phyloP scores from a whole-genome alignment of 2,113 vertebrate species.

The Phalacrocorax pelagicus region DNA sequence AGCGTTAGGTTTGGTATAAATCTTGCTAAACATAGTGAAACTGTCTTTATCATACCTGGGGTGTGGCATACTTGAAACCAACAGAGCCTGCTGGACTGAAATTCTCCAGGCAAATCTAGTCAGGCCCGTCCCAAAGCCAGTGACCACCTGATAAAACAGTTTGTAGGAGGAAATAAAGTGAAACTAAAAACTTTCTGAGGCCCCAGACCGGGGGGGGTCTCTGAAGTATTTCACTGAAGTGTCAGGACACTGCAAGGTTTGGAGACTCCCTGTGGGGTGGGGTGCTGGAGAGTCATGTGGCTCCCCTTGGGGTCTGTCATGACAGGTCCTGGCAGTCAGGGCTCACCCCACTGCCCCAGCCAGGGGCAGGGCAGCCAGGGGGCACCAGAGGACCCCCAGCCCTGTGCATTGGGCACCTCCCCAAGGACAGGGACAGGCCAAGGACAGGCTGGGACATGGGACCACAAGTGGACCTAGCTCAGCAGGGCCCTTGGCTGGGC shows the following conservation, averaged over 20 bases:
- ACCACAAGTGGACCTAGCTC: rapidly evolving
- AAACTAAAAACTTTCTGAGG: neutral
- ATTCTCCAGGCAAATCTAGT: neutral
- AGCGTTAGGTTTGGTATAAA: neutral
- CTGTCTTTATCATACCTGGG: neutral
- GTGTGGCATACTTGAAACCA: neutral
- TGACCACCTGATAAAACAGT: neutral
- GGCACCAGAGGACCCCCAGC: neutral
- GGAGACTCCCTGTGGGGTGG: neutral
- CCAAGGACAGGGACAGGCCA: rapidly evolving
- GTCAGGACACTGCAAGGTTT: neutral
- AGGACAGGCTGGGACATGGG: neutral
- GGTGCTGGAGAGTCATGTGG: neutral
- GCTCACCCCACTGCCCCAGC: rapidly evolving
- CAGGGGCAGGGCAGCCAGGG: neutral
- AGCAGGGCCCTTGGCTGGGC: rapidly evolving
- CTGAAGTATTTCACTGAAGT: neutral
- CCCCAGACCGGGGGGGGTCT: rapidly evolving
- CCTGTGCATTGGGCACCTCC: rapidly evolving
- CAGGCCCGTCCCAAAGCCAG: neutral
- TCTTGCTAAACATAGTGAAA: neutral
- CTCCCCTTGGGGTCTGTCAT: rapidly evolving
- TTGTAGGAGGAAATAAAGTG: neutral
- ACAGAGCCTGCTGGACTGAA: neutral
- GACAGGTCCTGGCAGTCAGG: neutral